Evolutionary conservation across 2,888 invertebrate species (phyloP), one percentile per base, ranked within the genome.

Genomic region (Cyrtodaria siliqua): DNA sequence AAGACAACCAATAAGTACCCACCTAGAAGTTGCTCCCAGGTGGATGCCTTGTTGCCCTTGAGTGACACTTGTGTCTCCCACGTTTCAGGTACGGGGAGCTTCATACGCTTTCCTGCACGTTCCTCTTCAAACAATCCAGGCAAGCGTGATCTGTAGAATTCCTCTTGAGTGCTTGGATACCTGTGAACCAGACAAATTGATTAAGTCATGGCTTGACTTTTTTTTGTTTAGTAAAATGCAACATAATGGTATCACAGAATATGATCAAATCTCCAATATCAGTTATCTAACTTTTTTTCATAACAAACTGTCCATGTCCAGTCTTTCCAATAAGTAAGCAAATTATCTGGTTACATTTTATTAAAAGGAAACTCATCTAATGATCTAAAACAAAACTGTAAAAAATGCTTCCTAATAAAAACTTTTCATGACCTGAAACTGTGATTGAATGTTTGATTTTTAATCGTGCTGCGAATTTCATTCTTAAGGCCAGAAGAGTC

Each of bases 11-110:
- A 67, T 38, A 68, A n/a, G n/a, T n/a, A n/a, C n/a, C n/a, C n/a
- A 93, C 94, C 94, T 62, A 94, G 87, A 18, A 94, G 86, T 40
- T 91, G 84, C 78, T 94, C 88, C 94, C 94, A 94, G 2, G 92
- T 91, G 8, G 87, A 75, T 0, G 93, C 92, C 79, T 93, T 93
- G 86, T 94, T 94, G 44, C 94, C 94, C 75, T 92, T 90, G 24
- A 91, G 76, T 1, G 93, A 92, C 44, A 94, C 89, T 83, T 93
- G 93, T 0, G 94, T 94, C 79, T 94, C 94, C 94, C 94, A 94
- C 4, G 94, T 94, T 80, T 93, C 93, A 4, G 94, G 94, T 24
- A 90, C 88, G 2, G 93, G 92, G n/a, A 94, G 87, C 76, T 93
- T 93, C 94, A 94, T 94, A 56, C 94, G 85, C 78, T 93, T 93